phyloP scores from a whole-genome alignment of 2,113 vertebrate genomes.

The Chionomys nivalis region DNA sequence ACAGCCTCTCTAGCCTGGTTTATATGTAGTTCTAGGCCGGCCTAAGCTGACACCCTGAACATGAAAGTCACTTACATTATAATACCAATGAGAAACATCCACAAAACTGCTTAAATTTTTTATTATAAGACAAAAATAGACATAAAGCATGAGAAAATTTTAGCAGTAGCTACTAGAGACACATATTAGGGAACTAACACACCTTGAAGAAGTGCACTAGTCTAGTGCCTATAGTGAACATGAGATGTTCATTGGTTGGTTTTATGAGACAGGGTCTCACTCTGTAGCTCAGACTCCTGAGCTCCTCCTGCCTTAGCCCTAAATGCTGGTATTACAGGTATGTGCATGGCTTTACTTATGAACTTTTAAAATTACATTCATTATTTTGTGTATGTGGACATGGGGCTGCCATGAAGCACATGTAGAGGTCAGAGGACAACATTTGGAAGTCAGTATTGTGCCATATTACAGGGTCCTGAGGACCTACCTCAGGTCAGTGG shows the following conservation, averaged over 20 bases:
- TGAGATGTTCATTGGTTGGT: neutral
- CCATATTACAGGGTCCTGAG: neutral
- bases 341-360: neutral
- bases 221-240: neutral
- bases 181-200: neutral
- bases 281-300: neutral
- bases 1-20: neutral
- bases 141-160: slow-evolving; percentile 35
- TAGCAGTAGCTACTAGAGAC: slow-evolving; percentile 29
- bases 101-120: slow-evolving; percentile 30
- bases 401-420: neutral
- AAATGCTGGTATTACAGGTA: neutral
- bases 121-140: slow-evolving; percentile 49
- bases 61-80: neutral
- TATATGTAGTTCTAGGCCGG: neutral
- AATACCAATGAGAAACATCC: neutral
- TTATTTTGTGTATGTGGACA: neutral
- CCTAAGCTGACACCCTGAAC: neutral
- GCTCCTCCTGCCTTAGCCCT: neutral
- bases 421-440: neutral
- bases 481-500: neutral
- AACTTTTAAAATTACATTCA: neutral
- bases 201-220: neutral
- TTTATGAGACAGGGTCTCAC: neutral
- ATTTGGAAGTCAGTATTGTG: neutral